Evolutionary conservation across 2,797 vertebrate species (phyloP).

Genomic region (Podargus strigoides): DNA sequence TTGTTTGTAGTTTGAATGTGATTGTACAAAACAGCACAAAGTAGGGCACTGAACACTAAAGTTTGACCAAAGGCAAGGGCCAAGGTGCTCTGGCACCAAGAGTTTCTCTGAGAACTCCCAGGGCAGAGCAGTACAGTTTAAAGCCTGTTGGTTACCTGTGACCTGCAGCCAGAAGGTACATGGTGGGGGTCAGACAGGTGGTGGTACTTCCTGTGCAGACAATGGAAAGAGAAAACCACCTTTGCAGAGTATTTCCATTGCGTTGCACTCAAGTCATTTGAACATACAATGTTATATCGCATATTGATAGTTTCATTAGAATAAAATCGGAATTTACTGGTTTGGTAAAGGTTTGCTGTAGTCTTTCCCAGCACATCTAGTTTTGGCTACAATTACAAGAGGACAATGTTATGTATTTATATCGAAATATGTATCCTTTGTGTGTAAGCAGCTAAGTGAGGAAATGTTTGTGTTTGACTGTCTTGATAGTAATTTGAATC

Average conservation of each 20-base stretch:
- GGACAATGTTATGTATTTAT: neutral
- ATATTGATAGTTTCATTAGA: neutral
- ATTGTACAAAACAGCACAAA: neutral
- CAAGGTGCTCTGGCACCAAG: neutral
- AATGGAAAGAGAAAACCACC: neutral
- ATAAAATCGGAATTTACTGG: neutral
- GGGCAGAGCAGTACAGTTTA: neutral
- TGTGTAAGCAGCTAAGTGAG: neutral
- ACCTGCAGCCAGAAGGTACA: fast-evolving
- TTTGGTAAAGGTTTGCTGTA: neutral
- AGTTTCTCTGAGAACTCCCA: neutral
- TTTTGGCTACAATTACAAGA: neutral
- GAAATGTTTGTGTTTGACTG: neutral
- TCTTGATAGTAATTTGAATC: neutral
- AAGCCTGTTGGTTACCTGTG: neutral
- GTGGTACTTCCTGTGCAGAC: neutral
- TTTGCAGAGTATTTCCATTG: neutral
- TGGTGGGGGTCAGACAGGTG: neutral
- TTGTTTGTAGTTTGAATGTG: neutral
- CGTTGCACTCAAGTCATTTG: neutral
- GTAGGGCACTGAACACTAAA: neutral
- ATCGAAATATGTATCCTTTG: neutral
- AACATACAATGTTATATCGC: too few species aligned
- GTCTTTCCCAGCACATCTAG: neutral
- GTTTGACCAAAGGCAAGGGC: neutral